Conservation (phyloP, 2,888 invertebrate genomes). For the Acanthococcus lagerstroemiae region DNA sequence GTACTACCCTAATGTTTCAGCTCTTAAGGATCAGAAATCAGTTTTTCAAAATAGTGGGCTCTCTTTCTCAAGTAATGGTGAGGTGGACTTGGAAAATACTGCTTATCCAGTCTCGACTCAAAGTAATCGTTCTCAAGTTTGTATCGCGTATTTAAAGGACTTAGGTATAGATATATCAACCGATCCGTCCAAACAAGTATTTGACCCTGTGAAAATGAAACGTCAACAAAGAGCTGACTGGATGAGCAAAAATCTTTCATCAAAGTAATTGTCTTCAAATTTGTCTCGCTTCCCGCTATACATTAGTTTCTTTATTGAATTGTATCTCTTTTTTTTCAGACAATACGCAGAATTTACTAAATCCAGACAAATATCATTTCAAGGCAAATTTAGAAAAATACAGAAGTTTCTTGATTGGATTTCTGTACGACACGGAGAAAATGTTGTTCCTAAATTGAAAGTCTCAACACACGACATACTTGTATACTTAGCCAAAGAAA, state of each 20-base stretch:
- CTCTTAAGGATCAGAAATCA: constrained; percentile 22
- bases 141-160: constrained; percentile 42
- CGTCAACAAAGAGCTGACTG: constrained; percentile 41
- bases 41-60: constrained; percentile 23
- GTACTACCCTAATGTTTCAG: not conserved
- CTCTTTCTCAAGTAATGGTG: constrained; percentile 11
- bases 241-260: constrained; percentile 37
- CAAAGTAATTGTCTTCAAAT: constrained; percentile 33
- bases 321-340: not conserved
- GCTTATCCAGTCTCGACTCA: constrained; percentile 13
- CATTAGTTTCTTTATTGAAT: not conserved
- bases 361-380: constrained; percentile 21
- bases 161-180: constrained; percentile 43
- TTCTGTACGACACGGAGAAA: constrained; percentile 5
- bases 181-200: constrained; percentile 34
- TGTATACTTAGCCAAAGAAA: constrained; percentile 79
- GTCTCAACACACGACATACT: constrained; percentile 59
- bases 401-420: constrained; percentile 25
- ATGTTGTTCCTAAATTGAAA: constrained; percentile 3
- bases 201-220: constrained; percentile 44
- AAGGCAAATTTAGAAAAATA: constrained; percentile 13
- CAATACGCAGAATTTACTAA: constrained; percentile 15
- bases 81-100: constrained; percentile 6
- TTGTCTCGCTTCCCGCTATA: not conserved
- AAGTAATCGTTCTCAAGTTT: constrained; percentile 30